Evolutionary conservation across 2,888 invertebrate species (phyloP).

Genomic region (Melipona beecheii): DNA sequence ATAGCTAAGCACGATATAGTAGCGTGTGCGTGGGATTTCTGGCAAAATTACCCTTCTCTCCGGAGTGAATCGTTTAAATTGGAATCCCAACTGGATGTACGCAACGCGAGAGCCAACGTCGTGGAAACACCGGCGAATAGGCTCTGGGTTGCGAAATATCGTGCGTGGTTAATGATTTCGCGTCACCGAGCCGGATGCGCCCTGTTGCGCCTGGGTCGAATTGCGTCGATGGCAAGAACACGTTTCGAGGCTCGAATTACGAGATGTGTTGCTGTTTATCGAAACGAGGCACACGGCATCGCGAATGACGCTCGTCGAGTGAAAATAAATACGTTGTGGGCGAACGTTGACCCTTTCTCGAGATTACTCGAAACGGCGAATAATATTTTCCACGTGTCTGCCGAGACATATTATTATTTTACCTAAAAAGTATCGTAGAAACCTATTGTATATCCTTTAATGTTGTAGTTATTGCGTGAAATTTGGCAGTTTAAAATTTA

Average conservation of each 20-base stretch:
- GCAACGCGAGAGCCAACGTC: not conserved
- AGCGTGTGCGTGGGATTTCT: no score
- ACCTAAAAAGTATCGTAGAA: no score
- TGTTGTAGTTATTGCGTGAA: no score
- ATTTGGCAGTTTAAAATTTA: no score
- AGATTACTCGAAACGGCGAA: no score
- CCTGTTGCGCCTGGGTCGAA: not conserved
- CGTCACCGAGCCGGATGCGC: not conserved
- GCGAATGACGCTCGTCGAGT: not conserved
- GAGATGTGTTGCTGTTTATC: not conserved
- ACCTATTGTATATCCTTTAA: no score
- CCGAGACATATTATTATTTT: no score
- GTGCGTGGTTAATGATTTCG: not conserved
- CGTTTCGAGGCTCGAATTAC: rapidly evolving
- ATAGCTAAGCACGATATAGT: no score
- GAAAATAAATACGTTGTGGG: not conserved
- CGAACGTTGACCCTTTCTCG: not conserved
- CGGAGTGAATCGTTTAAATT: not conserved
- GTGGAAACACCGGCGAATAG: no score
- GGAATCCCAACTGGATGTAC: not conserved
- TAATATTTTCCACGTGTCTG: no score
- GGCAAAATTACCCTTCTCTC: no score
- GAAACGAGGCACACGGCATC: not conserved
- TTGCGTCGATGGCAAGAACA: not conserved
- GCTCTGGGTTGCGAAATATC: not conserved